Conservation (phyloP, 2,888 invertebrate genomes). For the Scrobipalpa costella region DNA sequence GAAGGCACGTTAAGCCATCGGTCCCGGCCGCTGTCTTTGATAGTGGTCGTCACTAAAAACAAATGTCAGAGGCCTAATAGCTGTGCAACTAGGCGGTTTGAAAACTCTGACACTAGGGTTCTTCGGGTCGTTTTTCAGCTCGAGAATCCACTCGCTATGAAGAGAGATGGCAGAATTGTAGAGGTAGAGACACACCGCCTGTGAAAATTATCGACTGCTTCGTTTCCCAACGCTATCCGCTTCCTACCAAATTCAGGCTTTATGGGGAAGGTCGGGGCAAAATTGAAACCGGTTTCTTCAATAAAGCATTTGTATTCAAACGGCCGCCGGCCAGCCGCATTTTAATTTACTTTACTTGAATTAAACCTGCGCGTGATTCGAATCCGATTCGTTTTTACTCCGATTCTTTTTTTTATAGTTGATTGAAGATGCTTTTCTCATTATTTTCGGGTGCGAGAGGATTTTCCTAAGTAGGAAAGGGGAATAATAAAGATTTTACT, state of each 20-base stretch:
- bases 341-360: conserved; percentile 79
- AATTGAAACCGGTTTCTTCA: conserved; percentile 67
- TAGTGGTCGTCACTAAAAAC: too few species aligned
- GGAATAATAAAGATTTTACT: too few species aligned
- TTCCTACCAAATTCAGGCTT: neutral
- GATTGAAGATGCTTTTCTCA: conserved; percentile 67
- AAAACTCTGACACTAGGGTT: too few species aligned
- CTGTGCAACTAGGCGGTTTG: too few species aligned
- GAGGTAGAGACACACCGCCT: too few species aligned
- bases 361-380: conserved; percentile 78
- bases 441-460: conserved; percentile 48
- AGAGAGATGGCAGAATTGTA: too few species aligned
- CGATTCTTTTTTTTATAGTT: conserved; percentile 75
- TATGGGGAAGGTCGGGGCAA: conserved; percentile 47
- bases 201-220: neutral
- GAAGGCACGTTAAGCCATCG: too few species aligned
- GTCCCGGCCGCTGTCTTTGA: too few species aligned
- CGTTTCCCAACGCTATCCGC: neutral
- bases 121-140: too few species aligned
- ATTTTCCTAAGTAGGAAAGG: conserved; percentile 6
- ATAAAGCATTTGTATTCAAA: conserved; percentile 79
- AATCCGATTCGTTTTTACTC: conserved; percentile 63
- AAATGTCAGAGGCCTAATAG: too few species aligned
- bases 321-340: conserved; percentile 65
- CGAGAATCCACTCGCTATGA: too few species aligned